phyloP scores from a whole-genome alignment of 1,140 invertebrate species.

The Brachionus rotundiformis region DNA sequence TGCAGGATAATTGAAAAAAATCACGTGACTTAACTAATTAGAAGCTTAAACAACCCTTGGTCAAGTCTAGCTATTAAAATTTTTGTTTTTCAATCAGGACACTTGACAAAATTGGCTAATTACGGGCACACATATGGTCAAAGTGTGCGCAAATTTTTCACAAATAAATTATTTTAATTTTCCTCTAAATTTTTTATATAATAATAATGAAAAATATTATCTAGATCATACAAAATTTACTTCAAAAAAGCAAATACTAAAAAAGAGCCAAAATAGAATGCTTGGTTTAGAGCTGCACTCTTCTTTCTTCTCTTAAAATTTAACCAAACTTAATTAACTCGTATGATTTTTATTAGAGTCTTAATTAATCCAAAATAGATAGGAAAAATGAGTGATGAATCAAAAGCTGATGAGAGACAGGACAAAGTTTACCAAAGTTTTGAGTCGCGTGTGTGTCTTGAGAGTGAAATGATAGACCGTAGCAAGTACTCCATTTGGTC shows the following conservation, averaged over 20 bases:
- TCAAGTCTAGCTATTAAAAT: too few relatives aligned
- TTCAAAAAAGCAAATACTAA: background rate
- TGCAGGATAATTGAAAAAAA: too few relatives aligned
- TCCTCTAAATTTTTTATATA: background rate
- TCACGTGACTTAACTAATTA: too few relatives aligned
- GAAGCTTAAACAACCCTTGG: too few relatives aligned
- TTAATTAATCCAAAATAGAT: background rate
- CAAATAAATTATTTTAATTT: constrained; percentile 19
- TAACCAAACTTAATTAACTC: background rate
- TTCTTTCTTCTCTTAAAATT: background rate
- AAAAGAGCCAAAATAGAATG: background rate
- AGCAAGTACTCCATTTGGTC: constrained; percentile 91
- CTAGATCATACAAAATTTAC: background rate
- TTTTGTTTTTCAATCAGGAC: too few relatives aligned
- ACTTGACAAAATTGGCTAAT: too few relatives aligned
- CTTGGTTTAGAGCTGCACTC: background rate
- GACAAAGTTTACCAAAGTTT: background rate
- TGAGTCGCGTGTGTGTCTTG: constrained; percentile 72
- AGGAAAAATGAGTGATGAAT: background rate
- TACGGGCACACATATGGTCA: background rate
- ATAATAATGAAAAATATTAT: background rate
- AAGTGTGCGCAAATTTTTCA: background rate
- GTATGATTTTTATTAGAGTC: background rate
- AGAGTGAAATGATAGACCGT: constrained; percentile 80
- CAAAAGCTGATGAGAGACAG: background rate